These are phyloP conservation scores for Bos indicus DNA, from an alignment of 2,113 vertebrate genomes.

Conservation along the genomic window DNA sequence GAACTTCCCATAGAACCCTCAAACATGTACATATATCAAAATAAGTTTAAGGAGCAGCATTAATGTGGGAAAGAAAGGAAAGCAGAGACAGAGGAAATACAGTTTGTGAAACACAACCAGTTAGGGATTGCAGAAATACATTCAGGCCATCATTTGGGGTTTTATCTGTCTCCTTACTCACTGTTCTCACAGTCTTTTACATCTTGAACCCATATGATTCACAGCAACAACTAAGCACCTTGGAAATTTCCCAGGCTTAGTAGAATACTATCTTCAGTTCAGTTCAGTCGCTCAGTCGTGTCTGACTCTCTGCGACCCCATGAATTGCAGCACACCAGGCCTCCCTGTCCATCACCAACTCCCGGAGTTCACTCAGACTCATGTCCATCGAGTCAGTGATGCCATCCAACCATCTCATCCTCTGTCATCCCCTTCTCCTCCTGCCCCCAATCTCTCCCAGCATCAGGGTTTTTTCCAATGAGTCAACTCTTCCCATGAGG, in stretches of 20 bases:
- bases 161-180: background rate
- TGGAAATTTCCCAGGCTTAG: background rate
- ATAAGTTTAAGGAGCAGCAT: background rate
- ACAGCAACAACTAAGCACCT: background rate
- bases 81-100: background rate
- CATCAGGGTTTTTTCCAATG: too few relatives aligned
- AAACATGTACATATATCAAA: background rate
- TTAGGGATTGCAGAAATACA: background rate
- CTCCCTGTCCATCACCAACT: too few relatives aligned
- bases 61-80: background rate
- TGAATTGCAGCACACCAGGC: rapidly evolving
- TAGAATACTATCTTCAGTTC: background rate
- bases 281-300: too few relatives aligned
- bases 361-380: too few relatives aligned
- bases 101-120: background rate
- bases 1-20: background rate
- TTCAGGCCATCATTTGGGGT: background rate
- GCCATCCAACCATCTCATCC: too few relatives aligned
- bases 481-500: too few relatives aligned
- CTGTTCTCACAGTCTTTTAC: background rate
- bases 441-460: too few relatives aligned
- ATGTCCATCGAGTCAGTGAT: too few relatives aligned
- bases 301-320: too few relatives aligned
- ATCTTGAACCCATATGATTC: background rate
- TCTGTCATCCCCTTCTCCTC: rapidly evolving